Base-by-base conservation (phyloP, 2,797 vertebrate genomes). In the Channallabes apus region DNA sequence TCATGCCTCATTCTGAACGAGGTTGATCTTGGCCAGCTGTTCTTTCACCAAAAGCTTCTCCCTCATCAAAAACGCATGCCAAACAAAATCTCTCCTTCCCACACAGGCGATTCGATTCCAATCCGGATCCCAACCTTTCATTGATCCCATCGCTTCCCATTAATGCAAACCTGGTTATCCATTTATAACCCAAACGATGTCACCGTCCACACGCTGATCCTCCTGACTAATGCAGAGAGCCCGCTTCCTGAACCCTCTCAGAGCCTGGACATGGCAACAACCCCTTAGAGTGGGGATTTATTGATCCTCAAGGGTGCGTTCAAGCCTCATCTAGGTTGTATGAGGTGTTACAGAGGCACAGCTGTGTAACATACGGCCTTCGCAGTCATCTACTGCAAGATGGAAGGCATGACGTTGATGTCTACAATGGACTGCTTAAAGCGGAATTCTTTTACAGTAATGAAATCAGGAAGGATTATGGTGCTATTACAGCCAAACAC, bases 1-100 rank as follows among this genome's bases (percentile, higher is more conserved):
- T 82, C 79, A 82, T 82, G 86, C 71, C 64, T 87, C 72, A 84
- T 78, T 78, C 86, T 82, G 83, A 71, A 87, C 78, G 24, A 78
- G 86, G 86, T 84, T 84, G 86, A 82, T 84, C 41, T 87, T 87
- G 86, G 86, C 83, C 35, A 41, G 62, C 56, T 62, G 51, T 76
- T 77, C 20, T 35, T 77, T 71, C 56, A 71, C 71, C 69, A 71
- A 77, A 62, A 77, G 29, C 38, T 75, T 84, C 82, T 82, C 78
- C 27, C 69, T 84, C 61, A 81, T 78, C 69, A 82, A 77, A 77
- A 76, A 68, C 22, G n/a, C 20, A 20, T 7, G 82, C 86, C 86
- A 87, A 87, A 76, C 72, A 68, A 84, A 87, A 84, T 56, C 86
- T 84, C 78, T 67, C 64, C 72, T 77, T 32, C 72, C 51, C 61